A percentile compares a stretch with the other conserved stretches of the same genome.
These are phyloP conservation scores for Genyomyrus donnyi DNA, from an alignment of 2,113 vertebrate genomes.

Conservation along the genomic window DNA sequence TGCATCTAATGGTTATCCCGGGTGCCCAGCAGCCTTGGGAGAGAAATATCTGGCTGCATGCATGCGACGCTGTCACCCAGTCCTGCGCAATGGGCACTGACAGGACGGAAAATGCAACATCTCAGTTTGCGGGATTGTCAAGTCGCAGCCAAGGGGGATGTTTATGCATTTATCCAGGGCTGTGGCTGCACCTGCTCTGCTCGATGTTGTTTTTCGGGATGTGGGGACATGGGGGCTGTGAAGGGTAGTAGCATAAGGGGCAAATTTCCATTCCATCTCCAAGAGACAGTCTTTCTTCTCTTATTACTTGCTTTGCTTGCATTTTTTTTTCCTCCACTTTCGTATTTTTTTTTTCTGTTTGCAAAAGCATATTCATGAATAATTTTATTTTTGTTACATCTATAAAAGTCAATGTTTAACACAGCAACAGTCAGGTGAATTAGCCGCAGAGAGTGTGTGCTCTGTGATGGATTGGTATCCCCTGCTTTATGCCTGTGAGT, in stretches of 20 bases:
- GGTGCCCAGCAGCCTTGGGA: neutral
- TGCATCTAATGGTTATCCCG: neutral
- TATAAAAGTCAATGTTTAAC: neutral
- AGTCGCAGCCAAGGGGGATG: neutral
- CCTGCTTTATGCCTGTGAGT: neutral
- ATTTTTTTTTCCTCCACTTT: neutral
- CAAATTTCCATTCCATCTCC: neutral
- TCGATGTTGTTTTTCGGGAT: neutral
- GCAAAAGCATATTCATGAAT: neutral
- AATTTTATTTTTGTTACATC: neutral
- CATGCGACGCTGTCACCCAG: conserved; percentile 23
- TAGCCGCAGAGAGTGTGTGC: neutral
- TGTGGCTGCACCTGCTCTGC: neutral
- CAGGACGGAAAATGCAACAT: conserved; percentile 21
- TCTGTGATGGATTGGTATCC: neutral
- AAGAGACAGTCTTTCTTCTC: neutral
- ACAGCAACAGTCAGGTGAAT: neutral
- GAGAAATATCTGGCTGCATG: conserved; percentile 22
- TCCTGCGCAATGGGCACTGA: conserved; percentile 5
- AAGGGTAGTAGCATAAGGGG: neutral
- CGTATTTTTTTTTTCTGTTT: neutral
- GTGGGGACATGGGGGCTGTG: neutral
- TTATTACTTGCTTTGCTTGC: neutral
- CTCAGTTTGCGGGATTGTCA: conserved; percentile 1
- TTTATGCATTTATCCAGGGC: neutral